phyloP scores from a whole-genome alignment of 2,797 vertebrate species.

The Urosaurus nigricauda region DNA sequence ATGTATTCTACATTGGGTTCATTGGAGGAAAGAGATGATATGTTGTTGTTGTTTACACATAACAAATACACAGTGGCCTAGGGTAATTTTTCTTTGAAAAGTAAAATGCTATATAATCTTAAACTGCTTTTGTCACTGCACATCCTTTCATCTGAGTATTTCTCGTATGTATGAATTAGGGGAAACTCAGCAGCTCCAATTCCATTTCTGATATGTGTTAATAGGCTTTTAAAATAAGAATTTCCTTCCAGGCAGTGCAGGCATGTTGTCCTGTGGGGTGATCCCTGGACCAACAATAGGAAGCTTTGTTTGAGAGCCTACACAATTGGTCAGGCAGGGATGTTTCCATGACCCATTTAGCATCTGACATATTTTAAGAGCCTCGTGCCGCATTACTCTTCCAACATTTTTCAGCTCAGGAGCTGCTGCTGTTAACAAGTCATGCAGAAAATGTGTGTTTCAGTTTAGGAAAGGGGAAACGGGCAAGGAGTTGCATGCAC shows the following conservation, averaged over 20 bases:
- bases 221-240: conserved; percentile 6
- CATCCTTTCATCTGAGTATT: neutral
- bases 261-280: conserved; percentile 32
- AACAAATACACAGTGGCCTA: neutral
- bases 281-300: conserved; percentile 57
- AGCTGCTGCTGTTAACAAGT: conserved; percentile 23
- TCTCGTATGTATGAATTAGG: neutral
- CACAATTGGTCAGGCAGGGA: conserved; percentile 47
- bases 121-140: neutral
- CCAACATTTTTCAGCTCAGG: neutral
- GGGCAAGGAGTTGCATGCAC: neutral
- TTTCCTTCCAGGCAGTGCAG: conserved; percentile 24
- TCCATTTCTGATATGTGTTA: neutral
- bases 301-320: conserved; percentile 65
- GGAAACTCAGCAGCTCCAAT: neutral
- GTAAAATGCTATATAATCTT: neutral
- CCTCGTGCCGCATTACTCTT: neutral
- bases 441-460: neutral
- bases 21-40: neutral
- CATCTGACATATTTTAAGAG: conserved; percentile 41
- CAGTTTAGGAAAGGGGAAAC: neutral
- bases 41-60: too few relatives aligned
- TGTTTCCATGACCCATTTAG: conserved; percentile 70
- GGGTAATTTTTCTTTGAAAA: neutral
- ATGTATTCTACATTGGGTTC: neutral